Percentiles rank a stretch among this genome's conserved stretches.
Conservation (phyloP, 2,113 vertebrate species). For the Catharus bicknelli region DNA sequence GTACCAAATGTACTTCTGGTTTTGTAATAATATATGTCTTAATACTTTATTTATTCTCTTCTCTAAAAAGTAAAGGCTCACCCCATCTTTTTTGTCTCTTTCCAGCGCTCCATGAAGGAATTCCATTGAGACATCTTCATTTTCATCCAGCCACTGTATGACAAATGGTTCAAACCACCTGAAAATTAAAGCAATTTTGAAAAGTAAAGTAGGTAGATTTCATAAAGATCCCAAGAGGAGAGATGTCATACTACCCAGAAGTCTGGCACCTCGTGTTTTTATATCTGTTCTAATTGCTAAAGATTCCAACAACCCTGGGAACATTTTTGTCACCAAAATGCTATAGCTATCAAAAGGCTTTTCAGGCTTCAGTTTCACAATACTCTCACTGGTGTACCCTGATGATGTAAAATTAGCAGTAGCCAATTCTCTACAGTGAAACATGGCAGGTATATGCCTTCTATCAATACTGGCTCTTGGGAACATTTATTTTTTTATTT, state of each 20-base stretch:
- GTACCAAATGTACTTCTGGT: not conserved
- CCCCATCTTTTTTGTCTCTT: conserved; percentile 97
- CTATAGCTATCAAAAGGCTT: not conserved
- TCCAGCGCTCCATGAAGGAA: conserved; percentile 94
- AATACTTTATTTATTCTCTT: not conserved
- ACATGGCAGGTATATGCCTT: not conserved
- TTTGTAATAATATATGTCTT: not conserved
- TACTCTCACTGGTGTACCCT: no score
- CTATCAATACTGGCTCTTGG: not conserved
- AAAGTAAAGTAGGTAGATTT: not conserved
- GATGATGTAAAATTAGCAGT: not conserved
- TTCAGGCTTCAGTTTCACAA: not conserved
- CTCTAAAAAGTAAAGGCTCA: conserved; percentile 70
- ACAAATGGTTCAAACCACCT: conserved; percentile 99
- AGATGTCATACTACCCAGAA: not conserved
- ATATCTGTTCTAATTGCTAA: not conserved
- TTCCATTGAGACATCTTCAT: conserved; percentile 96
- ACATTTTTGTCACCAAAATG: not conserved
- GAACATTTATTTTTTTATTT: not conserved
- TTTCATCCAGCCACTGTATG: conserved; percentile 98
- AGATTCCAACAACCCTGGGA: not conserved
- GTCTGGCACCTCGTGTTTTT: not conserved
- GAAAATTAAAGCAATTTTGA: not conserved
- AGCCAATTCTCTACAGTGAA: not conserved
- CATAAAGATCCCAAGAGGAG: not conserved